These are phyloP conservation scores for Dolichoris vasculosae DNA, from an alignment of 1,140 invertebrate species.

Conservation along the genomic window DNA sequence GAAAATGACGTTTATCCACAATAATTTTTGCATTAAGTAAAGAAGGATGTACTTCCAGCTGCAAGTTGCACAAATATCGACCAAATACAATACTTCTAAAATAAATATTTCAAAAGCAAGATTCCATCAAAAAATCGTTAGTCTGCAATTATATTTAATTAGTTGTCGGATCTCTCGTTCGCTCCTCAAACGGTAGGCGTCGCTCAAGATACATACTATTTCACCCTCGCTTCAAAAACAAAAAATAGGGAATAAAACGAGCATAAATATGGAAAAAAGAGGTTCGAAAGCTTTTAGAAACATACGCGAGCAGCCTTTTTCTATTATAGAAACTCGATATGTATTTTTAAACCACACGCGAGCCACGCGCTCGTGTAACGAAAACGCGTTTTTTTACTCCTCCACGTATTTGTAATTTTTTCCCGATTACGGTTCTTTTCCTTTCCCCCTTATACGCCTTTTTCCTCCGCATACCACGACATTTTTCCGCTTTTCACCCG, in stretches of 20 bases:
- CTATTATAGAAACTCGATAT: constrained; percentile 12
- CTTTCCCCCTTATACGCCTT: neutral
- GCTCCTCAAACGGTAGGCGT: neutral
- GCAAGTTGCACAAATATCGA: neutral
- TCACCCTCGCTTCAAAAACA: constrained; percentile 15
- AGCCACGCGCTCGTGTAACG: constrained; percentile 19
- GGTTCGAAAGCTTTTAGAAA: neutral
- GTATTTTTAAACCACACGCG: constrained; percentile 21
- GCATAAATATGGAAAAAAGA: neutral
- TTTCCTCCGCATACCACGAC: neutral
- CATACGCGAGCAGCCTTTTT: neutral
- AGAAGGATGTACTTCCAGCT: neutral
- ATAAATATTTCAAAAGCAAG: neutral
- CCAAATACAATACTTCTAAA: too few relatives aligned
- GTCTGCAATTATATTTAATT: constrained; percentile 21
- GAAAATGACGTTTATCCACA: neutral
- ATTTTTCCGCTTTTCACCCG: constrained; percentile 18
- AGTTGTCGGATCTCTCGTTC: neutral
- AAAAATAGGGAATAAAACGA: neutral
- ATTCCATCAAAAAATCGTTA: neutral
- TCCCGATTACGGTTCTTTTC: constrained; percentile 13
- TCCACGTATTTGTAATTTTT: neutral
- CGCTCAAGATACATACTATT: neutral
- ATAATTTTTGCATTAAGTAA: neutral
- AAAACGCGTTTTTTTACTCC: constrained; percentile 14